Evolutionary conservation across 2,113 vertebrate genomes (phyloP).

Genomic region (Geococcyx californianus): DNA sequence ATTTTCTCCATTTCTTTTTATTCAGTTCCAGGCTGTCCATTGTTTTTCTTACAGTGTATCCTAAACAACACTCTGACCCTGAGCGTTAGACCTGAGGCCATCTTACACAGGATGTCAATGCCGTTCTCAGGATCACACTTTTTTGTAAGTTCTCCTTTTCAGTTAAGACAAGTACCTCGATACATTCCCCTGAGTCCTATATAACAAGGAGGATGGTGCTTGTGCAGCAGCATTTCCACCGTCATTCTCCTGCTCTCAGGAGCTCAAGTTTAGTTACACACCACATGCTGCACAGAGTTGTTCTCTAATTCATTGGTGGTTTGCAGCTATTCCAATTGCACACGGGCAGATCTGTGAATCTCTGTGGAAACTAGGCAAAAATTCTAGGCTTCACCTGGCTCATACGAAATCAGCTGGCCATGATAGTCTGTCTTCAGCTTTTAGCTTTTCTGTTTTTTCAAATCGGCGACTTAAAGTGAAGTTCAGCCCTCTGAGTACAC

Average conservation of each 20-base stretch:
- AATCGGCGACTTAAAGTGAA: not conserved
- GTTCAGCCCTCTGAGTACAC: not conserved
- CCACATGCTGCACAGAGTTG: not conserved
- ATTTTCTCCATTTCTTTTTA: not conserved
- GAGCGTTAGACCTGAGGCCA: not conserved
- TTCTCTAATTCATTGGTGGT: not conserved
- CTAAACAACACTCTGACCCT: accelerated
- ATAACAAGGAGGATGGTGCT: not conserved
- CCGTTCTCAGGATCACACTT: not conserved
- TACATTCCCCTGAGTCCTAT: not conserved
- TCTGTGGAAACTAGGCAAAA: not conserved
- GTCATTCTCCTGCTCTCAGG: not conserved
- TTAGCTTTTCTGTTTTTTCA: not conserved
- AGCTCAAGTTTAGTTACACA: not conserved
- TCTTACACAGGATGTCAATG: not conserved
- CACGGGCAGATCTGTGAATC: not conserved
- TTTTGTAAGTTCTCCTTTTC: not conserved
- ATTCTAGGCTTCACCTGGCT: not conserved
- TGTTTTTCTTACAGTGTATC: not conserved
- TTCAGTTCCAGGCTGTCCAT: not conserved
- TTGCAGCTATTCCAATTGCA: not conserved
- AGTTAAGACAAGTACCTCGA: accelerated
- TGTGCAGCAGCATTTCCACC: not conserved
- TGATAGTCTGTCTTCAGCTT: not conserved
- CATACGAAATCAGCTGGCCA: not conserved